Percentiles rank a stretch among this genome's conserved stretches.
These are phyloP conservation scores for Alexandromys fortis DNA, from an alignment of 2,113 vertebrate species.

Conservation along the genomic window DNA sequence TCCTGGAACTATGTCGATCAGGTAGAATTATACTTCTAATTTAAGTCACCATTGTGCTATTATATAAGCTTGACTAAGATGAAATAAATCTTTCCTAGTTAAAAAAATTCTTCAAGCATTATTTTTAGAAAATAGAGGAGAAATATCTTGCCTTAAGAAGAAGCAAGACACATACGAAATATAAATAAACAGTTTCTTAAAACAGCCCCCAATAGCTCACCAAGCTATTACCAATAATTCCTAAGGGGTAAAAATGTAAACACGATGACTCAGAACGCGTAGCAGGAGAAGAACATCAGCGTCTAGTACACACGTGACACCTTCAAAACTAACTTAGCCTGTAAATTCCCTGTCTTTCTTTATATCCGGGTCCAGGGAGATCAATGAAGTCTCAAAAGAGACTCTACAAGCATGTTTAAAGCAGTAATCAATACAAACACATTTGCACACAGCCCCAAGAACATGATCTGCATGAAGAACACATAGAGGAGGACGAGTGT, in stretches of 20 bases:
- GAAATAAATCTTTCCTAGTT: conserved; percentile 41
- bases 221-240: conserved; percentile 8
- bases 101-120: background rate
- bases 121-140: conserved; percentile 57
- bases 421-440: background rate
- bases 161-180: background rate
- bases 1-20: background rate
- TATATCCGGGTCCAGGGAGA: background rate
- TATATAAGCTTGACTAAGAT: conserved; percentile 39
- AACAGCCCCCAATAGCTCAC: conserved; percentile 13
- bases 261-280: background rate
- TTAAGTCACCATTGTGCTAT: conserved; percentile 35
- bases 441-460: background rate
- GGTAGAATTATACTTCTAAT: conserved; percentile 19
- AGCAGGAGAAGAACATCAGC: background rate
- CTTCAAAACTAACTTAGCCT: conserved; percentile 5
- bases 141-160: conserved; percentile 52
- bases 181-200: background rate
- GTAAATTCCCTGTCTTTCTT: conserved; percentile 5
- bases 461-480: background rate
- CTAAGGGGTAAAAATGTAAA: conserved; percentile 23
- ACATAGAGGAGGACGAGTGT: background rate
- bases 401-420: background rate
- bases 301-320: background rate
- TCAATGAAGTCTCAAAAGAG: background rate